Base-by-base conservation (phyloP, 2,797 vertebrate genomes). In the Gymnopithys bicolor region DNA sequence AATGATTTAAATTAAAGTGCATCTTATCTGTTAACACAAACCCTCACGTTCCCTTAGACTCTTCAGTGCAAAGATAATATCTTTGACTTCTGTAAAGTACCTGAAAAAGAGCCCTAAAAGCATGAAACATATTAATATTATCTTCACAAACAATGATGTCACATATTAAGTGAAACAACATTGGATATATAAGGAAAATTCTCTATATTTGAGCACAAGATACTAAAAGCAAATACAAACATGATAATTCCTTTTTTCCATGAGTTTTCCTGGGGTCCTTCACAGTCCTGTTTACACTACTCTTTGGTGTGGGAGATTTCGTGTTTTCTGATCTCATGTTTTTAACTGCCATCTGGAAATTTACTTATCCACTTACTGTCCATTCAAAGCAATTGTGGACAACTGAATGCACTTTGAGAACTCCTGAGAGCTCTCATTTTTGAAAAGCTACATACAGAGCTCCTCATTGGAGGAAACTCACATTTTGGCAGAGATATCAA, bases 1-100 rank as follows among this genome's bases (percentile, higher is more conserved):
- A 28, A 62, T 69, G 66, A 88, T 91, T 91, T 91, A 94, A 94
- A 80, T 83, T 77, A 16, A 93, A 73, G 28, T 77, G 19, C 9
- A 76, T 19, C 28, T 82, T 84, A 74, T 92, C 89, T 80, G 19
- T 73, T 94, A 79, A 59, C 27, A 84, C 7, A 93, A 91, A 48
- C 35, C 8, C 6, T 52, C 55, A 45, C 39, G 39, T 79, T 82
- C 53, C 35, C 48, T 73, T 59, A 84, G 70, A 86, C 25, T 76
- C 33, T 78, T 78, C 66, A 68, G 25, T 85, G 28, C 64, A 37
- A 80, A 94, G 73, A 94, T 91, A 5, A 0, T 90, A 86, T 88
- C 69, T 91, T 70, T 64, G 45, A n/a, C 59, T 91, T 89, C 43
- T 41, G 19, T 64, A 16, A 75, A 86, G 37, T 46, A 19, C 37